A percentile compares a stretch with the other conserved stretches of the same genome.
Conservation (phyloP, 2,797 vertebrate genomes). For the Alauda arvensis region DNA sequence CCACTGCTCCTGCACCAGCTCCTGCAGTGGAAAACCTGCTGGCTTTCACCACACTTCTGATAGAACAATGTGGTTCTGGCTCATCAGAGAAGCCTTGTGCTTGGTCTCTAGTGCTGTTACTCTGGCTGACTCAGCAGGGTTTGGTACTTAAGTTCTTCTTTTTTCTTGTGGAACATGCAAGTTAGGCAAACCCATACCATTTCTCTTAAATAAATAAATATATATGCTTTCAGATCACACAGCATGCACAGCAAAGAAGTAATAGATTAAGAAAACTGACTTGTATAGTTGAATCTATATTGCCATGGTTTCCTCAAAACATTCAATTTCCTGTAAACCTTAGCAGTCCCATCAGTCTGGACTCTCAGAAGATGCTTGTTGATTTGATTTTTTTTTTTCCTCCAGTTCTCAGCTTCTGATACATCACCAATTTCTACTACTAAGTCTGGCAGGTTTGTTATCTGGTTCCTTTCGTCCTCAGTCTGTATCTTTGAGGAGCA, state of each 20-base stretch:
- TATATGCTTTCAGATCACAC: neutral
- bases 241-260: neutral
- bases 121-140: neutral
- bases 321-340: neutral
- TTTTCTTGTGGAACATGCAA: neutral
- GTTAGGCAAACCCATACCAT: neutral
- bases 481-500: neutral
- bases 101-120: neutral
- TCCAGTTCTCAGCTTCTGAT: neutral
- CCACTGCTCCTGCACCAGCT: accelerated
- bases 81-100: neutral
- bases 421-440: neutral
- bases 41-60: neutral
- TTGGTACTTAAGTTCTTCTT: neutral
- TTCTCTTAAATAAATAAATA: neutral
- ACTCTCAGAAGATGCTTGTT: neutral
- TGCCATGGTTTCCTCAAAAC: neutral
- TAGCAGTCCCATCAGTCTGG: neutral
- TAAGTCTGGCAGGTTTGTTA: neutral
- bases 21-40: neutral
- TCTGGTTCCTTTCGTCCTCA: neutral
- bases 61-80: neutral
- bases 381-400: neutral
- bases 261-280: neutral
- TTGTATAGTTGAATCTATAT: neutral